Percentiles rank a stretch among this genome's conserved stretches.
Conservation (phyloP, 2,113 vertebrate genomes). For the Proteles cristata region DNA sequence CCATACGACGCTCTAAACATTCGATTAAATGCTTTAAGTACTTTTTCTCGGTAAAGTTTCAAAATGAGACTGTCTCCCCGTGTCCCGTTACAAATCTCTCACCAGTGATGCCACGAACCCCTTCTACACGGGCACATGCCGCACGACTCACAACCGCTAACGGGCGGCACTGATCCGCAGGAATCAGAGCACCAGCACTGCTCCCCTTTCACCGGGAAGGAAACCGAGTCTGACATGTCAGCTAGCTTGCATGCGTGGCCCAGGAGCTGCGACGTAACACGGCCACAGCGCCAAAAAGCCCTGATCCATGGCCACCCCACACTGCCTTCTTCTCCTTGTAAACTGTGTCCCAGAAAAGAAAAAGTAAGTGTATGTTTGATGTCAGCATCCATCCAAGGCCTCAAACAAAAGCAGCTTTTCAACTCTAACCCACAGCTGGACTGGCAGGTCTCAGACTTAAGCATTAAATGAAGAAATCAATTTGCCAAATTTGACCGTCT, state of each 20-base stretch:
- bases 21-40: neutral
- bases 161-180: neutral
- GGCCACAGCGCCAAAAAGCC: neutral
- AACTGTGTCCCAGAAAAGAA: neutral
- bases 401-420: neutral
- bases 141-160: accelerated
- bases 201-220: neutral
- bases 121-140: neutral
- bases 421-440: neutral
- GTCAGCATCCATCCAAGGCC: neutral
- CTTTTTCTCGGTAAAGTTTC: neutral
- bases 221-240: neutral
- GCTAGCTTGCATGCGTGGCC: neutral
- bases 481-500: neutral
- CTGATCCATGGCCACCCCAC: neutral
- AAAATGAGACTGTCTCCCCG: neutral
- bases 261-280: neutral
- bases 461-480: neutral
- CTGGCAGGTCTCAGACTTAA: neutral
- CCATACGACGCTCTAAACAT: neutral
- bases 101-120: neutral
- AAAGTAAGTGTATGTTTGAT: neutral
- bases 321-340: neutral
- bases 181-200: neutral
- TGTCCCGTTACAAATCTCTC: neutral